These are phyloP conservation scores for Mycetomoellerius zeteki DNA, from an alignment of 1,140 invertebrate species.

Conservation along the genomic window DNA sequence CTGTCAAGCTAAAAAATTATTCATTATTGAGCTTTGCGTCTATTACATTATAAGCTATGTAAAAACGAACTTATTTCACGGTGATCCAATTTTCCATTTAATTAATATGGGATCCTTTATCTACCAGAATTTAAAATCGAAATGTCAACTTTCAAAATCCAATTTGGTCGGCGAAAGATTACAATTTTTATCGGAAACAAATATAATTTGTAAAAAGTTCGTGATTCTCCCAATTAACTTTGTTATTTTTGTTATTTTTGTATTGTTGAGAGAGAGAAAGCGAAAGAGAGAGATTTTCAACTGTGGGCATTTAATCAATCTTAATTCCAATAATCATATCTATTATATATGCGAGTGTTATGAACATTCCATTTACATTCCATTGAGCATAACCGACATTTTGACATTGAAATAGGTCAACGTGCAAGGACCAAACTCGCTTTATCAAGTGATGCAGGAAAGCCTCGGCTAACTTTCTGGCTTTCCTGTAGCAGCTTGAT, in stretches of 20 bases:
- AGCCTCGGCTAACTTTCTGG: conserved; percentile 17
- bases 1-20: too few species aligned
- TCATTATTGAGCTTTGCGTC: too few species aligned
- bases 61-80: too few species aligned
- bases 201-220: not conserved
- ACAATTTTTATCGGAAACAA: too few species aligned
- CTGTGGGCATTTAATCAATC: not conserved
- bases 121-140: too few species aligned
- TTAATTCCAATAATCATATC: conserved; percentile 11
- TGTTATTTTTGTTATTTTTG: not conserved
- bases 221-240: not conserved
- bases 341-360: not conserved
- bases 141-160: too few species aligned
- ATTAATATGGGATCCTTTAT: too few species aligned
- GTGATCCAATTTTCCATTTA: too few species aligned
- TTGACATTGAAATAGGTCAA: conserved; percentile 23
- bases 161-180: too few species aligned
- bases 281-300: too few species aligned
- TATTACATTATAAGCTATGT: too few species aligned
- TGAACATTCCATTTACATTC: not conserved
- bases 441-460: conserved; percentile 30
- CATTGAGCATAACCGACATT: not conserved
- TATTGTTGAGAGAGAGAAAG: too few species aligned
- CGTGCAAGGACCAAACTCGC: not conserved
- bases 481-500: conserved; percentile 14